A percentile compares a stretch with the other conserved stretches of the same genome.
Conservation (phyloP, 1,140 invertebrate genomes). For the Euura saliciscinereae region DNA sequence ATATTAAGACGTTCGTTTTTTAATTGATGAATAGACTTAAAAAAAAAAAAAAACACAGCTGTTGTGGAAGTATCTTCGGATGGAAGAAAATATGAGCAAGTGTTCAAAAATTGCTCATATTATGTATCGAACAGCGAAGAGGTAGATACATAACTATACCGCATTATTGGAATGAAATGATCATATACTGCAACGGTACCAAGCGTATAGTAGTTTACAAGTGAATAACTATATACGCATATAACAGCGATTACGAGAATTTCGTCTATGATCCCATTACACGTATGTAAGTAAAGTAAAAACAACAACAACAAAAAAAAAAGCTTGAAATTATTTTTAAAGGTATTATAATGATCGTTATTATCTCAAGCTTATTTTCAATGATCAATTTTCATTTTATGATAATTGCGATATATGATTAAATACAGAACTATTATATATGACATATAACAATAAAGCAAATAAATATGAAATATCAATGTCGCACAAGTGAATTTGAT, state of each 20-base stretch:
- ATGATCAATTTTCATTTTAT: conserved; percentile 45
- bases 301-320: not conserved
- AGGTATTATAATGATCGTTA: conserved; percentile 37
- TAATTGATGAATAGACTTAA: no score
- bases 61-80: not conserved
- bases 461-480: conserved; percentile 36
- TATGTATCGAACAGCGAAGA: no score
- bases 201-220: conserved; percentile 24
- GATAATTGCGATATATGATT: conserved; percentile 51
- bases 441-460: conserved; percentile 54
- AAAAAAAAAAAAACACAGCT: conserved; percentile 29
- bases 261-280: conserved; percentile 40
- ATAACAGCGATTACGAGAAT: conserved; percentile 26
- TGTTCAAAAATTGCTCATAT: conserved; percentile 29
- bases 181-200: conserved; percentile 15
- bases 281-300: conserved; percentile 34
- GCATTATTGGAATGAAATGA: conserved; percentile 40
- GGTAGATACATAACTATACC: conserved; percentile 27
- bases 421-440: conserved; percentile 50
- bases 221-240: conserved; percentile 17
- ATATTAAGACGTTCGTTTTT: conserved; percentile 41
- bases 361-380: conserved; percentile 56
- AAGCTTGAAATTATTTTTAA: not conserved
- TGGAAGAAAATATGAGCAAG: conserved; percentile 43
- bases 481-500: not conserved